Evolutionary conservation across 2,113 vertebrate genomes (phyloP).

Genomic region (Neogale vison): DNA sequence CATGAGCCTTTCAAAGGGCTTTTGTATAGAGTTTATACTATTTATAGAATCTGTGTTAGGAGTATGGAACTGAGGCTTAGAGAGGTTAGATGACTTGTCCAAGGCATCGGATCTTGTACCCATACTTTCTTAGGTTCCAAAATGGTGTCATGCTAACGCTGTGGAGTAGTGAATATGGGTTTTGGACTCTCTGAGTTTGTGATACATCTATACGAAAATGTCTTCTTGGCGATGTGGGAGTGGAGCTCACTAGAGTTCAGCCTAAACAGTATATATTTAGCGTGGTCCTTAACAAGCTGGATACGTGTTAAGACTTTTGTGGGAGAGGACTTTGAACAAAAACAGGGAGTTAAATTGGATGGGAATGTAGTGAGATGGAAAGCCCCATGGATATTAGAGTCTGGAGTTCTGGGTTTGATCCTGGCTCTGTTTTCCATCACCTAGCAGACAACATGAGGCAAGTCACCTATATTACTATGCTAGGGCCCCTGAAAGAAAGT

Average conservation of each 20-base stretch:
- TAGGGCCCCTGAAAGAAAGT: background rate
- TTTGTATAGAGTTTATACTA: background rate
- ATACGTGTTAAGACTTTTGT: background rate
- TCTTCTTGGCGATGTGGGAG: background rate
- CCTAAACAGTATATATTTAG: background rate
- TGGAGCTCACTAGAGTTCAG: background rate
- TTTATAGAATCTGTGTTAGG: background rate
- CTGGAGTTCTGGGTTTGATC: background rate
- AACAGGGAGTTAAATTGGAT: background rate
- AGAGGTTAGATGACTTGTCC: background rate
- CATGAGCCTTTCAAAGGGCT: background rate
- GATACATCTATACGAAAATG: background rate
- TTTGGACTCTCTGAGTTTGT: background rate
- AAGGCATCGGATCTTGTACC: background rate
- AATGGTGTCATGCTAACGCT: background rate
- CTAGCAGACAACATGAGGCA: background rate
- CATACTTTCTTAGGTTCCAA: background rate
- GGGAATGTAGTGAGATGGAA: background rate
- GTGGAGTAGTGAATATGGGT: background rate
- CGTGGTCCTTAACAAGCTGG: background rate
- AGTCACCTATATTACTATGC: background rate
- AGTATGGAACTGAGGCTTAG: background rate
- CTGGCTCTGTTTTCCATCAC: background rate
- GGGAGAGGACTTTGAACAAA: background rate
- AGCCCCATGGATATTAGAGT: background rate